Base-by-base conservation (phyloP, 1,140 invertebrate genomes). In the Maconellicoccus hirsutus region DNA sequence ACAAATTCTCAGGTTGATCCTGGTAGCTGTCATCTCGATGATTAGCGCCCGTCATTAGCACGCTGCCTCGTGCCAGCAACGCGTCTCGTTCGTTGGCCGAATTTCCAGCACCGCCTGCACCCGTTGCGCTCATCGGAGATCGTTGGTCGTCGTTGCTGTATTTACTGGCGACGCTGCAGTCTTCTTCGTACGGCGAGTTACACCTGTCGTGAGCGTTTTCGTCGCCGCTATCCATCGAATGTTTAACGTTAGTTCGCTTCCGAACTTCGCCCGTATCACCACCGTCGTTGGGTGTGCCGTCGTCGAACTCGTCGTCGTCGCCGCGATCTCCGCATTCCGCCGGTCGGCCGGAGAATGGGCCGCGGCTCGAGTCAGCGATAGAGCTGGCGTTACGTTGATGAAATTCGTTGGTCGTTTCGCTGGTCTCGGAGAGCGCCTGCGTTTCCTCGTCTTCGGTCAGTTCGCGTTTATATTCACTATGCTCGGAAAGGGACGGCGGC, bases 1-100 rank as follows among this genome's bases (percentile, higher is more conserved):
- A 90, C 72, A 91, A 81, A 79, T 91, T 91, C 78, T 91, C 89
- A 71, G 89, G 89, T 79, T 90, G 88, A 73, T 91, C 89, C 74
- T 89, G 87, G 72, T 83, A 79, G 70, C 84, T 82, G 71, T 85
- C 83, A 75, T 87, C 85, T 26, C 81, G 78, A 85, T 86, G 73
- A 84, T 52, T 78, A 75, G 83, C 81, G 63, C 83, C 84, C 73
- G 86, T 84, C 73, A 83, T 82, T 72, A 86, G 63, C 0, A 38
- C 6, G 16, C n/a, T 52, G 16, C 42, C n/a, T 3, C n/a, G 2
- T 6, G 42, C 16, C n/a, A 52, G 4, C 42, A 19, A 16, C n/a
- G 10, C 33, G 14, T 14, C 6, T 38, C 33, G 33, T 14, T 38
- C 33, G 33, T 7, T 38, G 33, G 33, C 33, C n/a, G n/a, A n/a